Evolutionary conservation across 2,113 vertebrate species (phyloP), one percentile per base, ranked within the genome.

Genomic region (Orientallactaga bullata): DNA sequence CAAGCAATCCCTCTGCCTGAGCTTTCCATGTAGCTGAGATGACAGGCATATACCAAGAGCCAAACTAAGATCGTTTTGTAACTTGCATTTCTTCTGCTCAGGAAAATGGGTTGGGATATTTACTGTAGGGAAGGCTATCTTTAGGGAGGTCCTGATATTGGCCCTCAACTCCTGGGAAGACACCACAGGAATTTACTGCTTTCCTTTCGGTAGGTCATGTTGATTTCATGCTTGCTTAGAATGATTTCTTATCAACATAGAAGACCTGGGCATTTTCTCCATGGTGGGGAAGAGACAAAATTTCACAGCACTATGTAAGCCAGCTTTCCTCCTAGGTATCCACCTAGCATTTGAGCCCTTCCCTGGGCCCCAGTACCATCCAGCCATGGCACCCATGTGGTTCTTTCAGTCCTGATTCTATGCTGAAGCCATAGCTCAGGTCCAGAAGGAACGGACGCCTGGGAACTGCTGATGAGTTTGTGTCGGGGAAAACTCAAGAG

Each of bases 231-330:
- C 20, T 71, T 79, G 47, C 77, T 83, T 72, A 6, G 84, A 30
- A 92, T 94, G 66, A 63, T 10, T 87, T 89, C 73, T 74, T 69
- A 95, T 74, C 5, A 89, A 84, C 21, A 72, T 1, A 69, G 85
- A 91, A 85, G 65, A 9, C 35, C 12, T 63, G 77, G 58, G 28
- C 61, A 82, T 69, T 85, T 80, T 80, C 65, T 87, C 21, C 63
- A 73, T 51, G 90, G 80, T 63, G n/a, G 63, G 12, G 39, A 77
- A 81, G 3, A 32, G 60, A 51, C 55, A 3, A 85, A 84, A 73
- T 60, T n/a, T 26, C 3, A 35, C 9, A 71, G 73, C 17, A 73
- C 76, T 47, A 39, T 79, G 81, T 47, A 39, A 63, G 76, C 7
- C 61, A 84, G 66, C 51, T 83, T 32, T 91, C 93, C 2, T 88